Conservation (phyloP, 2,797 vertebrate species). For the Characodon lateralis region DNA sequence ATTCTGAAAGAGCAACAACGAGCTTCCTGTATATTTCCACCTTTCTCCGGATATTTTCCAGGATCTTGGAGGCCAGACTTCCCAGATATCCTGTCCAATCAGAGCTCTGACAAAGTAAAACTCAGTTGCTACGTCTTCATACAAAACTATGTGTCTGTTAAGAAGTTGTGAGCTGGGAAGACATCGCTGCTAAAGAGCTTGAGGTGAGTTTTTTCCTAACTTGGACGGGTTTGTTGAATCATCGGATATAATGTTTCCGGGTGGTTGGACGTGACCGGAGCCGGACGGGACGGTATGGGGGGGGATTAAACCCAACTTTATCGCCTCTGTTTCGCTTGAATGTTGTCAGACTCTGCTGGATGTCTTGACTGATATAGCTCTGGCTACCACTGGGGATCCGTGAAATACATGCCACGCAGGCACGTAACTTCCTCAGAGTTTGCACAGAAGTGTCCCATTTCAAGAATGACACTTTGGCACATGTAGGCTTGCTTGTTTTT, state of each 20-base stretch:
- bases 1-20: conserved; percentile 25
- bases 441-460: background rate
- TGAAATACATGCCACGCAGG: conserved; percentile 76
- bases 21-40: conserved; percentile 16
- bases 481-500: background rate
- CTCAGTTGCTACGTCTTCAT: conserved; percentile 44
- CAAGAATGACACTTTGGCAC: background rate
- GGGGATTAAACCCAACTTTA: background rate
- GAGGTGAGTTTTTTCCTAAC: background rate
- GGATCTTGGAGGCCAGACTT: conserved; percentile 1
- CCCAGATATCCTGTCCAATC: conserved; percentile 54
- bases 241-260: background rate
- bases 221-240: background rate
- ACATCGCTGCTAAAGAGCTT: background rate
- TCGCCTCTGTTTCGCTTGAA: background rate
- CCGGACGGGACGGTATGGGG: conserved; percentile 16
- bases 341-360: conserved; percentile 19
- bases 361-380: conserved; percentile 19
- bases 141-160: conserved; percentile 26
- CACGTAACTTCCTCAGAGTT: conserved; percentile 53
- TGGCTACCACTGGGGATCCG: conserved; percentile 11
- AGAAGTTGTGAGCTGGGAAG: conserved; percentile 32
- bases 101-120: conserved; percentile 33
- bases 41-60: background rate
- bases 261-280: conserved; percentile 24